Evolutionary conservation across 1,140 invertebrate species (phyloP), one percentile per base, ranked within the genome.

Genomic region (Tachypleus tridentatus): DNA sequence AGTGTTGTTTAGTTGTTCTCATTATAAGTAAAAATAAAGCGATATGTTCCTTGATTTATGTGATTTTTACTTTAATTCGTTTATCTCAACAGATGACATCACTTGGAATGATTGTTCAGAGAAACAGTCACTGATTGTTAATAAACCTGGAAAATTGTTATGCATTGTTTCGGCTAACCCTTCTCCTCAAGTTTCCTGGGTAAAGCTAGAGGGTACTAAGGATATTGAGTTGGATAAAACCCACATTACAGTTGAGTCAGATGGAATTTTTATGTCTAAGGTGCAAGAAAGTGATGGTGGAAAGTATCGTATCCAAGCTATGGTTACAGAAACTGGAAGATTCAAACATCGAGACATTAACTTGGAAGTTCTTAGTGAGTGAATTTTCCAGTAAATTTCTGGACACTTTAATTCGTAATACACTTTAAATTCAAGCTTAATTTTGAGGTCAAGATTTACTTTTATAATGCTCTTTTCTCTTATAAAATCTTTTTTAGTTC

Each of bases 161-260:
- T 97, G 93, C 72, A 82, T 87, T 76, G 91, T 94, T 0, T 84
- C n/a, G n/a, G 89, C 91, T 1, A 86, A 87, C 75, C 93, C 93
- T 10, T 79, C 87, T 49, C 89, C 93, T 0, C 81, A 81, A 9
- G 84, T 95, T 9, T 87, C 89, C 73, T 95, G 91, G 92, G 80
- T 85, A 58, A 86, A 86, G 29, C 29, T 29, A 29, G 29, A 29
- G 29, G 29, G 29, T 29, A 29, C 29, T 29, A 29, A 29, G 2
- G 29, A 29, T 29, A 29, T 29, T 29, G 29, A 29, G 29, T 29
- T 29, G 29, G 29, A 29, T 29, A 29, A 29, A 29, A 29, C 29
- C 29, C 29, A 29, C 29, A 0, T 29, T 29, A 29, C 29, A 29
- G 29, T 29, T 2, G 29, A 29, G 65, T 80, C 82, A 2, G 84